A percentile compares a stretch with the other conserved stretches of the same genome.
Conservation (phyloP, 2,797 vertebrate genomes). For the Tinamus major region DNA sequence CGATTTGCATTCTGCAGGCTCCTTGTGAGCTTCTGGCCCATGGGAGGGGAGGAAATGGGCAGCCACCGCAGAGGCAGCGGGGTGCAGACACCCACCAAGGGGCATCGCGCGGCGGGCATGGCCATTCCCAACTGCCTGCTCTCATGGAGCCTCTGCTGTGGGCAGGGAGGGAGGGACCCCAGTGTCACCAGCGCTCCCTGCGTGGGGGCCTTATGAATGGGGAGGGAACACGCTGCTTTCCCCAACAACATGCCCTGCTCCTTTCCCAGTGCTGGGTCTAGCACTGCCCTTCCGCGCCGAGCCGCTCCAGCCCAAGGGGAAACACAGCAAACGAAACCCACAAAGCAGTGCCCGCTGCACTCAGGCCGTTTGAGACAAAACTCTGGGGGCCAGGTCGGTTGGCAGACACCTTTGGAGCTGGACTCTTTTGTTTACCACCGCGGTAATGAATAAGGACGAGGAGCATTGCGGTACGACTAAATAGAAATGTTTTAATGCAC, state of each 20-base stretch:
- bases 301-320: background rate
- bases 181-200: too few species aligned
- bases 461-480: background rate
- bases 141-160: background rate
- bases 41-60: background rate
- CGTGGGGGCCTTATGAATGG: accelerated
- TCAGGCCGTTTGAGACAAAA: background rate
- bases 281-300: background rate
- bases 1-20: conserved; percentile 28
- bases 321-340: background rate
- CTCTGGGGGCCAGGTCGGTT: background rate
- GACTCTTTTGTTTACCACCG: background rate
- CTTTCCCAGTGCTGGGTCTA: background rate
- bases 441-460: background rate
- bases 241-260: background rate
- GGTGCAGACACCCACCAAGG: background rate
- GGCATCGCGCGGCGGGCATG: background rate
- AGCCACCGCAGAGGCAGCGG: background rate
- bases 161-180: too few species aligned
- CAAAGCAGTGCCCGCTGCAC: background rate
- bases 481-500: background rate
- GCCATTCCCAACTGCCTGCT: background rate
- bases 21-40: background rate
- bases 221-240: background rate
- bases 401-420: background rate